phyloP scores from a whole-genome alignment of 64 coral and sea anemone species.

The Porites australiensis region DNA sequence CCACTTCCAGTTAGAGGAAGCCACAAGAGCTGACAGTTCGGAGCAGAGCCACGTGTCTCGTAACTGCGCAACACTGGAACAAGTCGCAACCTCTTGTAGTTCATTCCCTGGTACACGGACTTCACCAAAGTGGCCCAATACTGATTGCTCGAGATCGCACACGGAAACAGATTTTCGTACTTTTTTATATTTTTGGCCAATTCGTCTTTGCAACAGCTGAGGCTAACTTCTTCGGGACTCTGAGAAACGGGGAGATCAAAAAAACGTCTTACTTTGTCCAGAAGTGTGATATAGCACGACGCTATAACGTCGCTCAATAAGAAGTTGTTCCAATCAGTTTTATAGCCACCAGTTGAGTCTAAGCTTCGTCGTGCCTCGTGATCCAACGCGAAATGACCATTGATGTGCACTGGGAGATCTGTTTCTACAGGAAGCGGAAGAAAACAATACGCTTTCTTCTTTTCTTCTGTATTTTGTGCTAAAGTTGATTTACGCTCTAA shows the following conservation, averaged over 20 bases:
- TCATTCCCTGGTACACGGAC: constrained; percentile 62
- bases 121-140: constrained; percentile 61
- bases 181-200: neutral
- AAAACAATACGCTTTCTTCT: constrained; percentile 82
- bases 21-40: constrained; percentile 48
- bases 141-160: neutral
- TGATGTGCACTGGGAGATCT: constrained; percentile 79
- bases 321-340: constrained; percentile 68
- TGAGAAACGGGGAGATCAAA: neutral
- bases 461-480: neutral
- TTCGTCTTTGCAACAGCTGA: neutral
- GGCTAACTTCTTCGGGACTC: constrained; percentile 2
- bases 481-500: neutral
- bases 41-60: neutral
- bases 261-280: constrained; percentile 36
- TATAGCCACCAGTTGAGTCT: constrained; percentile 18
- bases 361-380: constrained; percentile 71
- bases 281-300: constrained; percentile 65
- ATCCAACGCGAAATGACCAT: constrained; percentile 87
- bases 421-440: constrained; percentile 85
- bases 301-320: constrained; percentile 57
- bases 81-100: neutral
- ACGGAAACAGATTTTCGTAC: constrained; percentile 62
- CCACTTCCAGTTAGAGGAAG: constrained; percentile 41
- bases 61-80: constrained; percentile 39